Evolutionary conservation across 2,113 vertebrate genomes (phyloP), one percentile per base, ranked within the genome.

Genomic region (Trichomycterus rosablanca): DNA sequence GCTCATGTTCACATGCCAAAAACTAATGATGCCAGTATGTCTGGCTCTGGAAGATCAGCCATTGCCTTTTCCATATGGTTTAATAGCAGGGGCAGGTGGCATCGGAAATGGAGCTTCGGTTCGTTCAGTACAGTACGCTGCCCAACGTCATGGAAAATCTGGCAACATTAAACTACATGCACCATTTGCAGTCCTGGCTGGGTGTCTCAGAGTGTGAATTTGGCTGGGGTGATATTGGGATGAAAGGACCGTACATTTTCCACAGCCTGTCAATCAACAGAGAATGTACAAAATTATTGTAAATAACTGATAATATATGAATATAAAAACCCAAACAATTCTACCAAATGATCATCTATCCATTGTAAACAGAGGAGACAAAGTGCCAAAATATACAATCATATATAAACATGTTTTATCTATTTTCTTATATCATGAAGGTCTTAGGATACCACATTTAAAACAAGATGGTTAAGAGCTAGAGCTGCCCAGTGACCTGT

Each of bases 81-180:
- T 60, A 18, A 49, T 24, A n/a, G 44, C 44, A 35, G 44, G 57
- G 57, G 43, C 57, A 60, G 44, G 57, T 60, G 44, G 43, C 43
- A 43, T 12, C 23, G 28, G n/a, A 57, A 28, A 26, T 7, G 3
- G 14, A 18, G 37, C 2, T 57, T 57, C 6, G 18, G 23, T 37
- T 37, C 42, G 34, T 35, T 35, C 4, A 35, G 34, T 8, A 8
- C 14, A 12, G 34, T 35, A 57, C 42, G 43, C 23, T 19, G 23
- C 43, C 43, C 39, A 57, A 35, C 42, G 22, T 57, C 22, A n/a
- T 22, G 22, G 26, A 57, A 57, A 43, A 37, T 57, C 28, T 57
- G 54, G 54, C 43, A 37, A 48, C 35, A 37, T 8, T 1, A 24
- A 4, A 60, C 19, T n/a, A 8, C 28, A 23, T 57, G 37, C 23